A percentile compares a stretch with the other conserved stretches of the same genome.
These are phyloP conservation scores for Gastracanthus pulcherrimus DNA, from an alignment of 2,888 invertebrate species.

Conservation along the genomic window DNA sequence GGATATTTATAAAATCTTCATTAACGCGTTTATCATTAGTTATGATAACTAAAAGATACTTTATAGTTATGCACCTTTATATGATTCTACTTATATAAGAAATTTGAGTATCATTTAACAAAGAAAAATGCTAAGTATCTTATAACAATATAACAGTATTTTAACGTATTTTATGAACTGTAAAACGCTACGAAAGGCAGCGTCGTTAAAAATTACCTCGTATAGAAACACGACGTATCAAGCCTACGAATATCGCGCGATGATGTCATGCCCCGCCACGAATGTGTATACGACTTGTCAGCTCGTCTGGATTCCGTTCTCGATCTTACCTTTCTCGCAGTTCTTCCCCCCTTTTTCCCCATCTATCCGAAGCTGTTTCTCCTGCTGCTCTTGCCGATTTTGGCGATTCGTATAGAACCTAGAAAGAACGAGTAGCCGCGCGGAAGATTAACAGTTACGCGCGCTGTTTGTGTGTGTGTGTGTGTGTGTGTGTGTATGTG, in stretches of 20 bases:
- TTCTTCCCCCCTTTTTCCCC: not conserved
- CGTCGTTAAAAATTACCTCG: slow-evolving; percentile 14
- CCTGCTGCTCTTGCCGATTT: slow-evolving; percentile 9
- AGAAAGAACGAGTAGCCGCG: not conserved
- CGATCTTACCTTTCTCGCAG: slow-evolving; percentile 20
- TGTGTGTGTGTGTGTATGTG: no score
- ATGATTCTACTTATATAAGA: no score
- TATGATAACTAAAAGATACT: no score
- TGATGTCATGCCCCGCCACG: not conserved
- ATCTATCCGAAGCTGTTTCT: not conserved
- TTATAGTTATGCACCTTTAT: no score
- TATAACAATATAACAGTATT: no score
- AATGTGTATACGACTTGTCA: not conserved
- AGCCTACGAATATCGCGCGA: not conserved
- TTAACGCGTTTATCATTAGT: no score
- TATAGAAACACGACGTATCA: not conserved
- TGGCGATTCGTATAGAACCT: not conserved
- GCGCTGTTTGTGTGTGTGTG: no score
- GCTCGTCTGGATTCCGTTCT: slow-evolving; percentile 22
- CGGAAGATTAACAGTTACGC: not conserved
- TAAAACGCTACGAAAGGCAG: not conserved
- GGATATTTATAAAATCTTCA: not conserved
- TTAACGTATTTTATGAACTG: no score
- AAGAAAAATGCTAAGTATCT: no score
- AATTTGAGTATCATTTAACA: no score